Evolutionary conservation across 2,797 vertebrate species (phyloP), one percentile per base, ranked within the genome.

Genomic region (Peromyscus nudipes): DNA sequence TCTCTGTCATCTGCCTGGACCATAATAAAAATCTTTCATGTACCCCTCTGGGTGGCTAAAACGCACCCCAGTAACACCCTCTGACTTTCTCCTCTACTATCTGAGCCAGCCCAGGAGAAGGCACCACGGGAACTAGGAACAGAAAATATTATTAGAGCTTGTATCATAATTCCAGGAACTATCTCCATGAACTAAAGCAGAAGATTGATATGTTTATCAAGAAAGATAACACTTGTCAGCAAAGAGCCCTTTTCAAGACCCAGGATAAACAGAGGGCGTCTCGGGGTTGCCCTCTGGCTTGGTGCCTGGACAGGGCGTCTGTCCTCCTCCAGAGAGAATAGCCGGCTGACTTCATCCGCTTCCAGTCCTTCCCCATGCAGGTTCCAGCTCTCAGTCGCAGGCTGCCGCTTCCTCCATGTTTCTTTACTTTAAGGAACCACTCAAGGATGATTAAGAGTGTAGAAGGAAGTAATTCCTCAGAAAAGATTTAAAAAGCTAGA

Each of bases 161-260:
- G n/a, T 87, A 73, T 93, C 62, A 81, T 37, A 92, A 83, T 94
- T 84, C 62, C 55, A 92, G 27, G 60, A 62, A 91, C 79, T 1
- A 1, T 95, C 80, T 95, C 69, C 87, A 85, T 37, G 21, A 89
- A 88, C 60, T 97, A 69, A 97, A 93, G 97, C 92, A 94, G 94
- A 96, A 93, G 97, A 97, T 86, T 49, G 95, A n/a, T 80, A 81
- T 94, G 88, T 97, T 97, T 98, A 97, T 92, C 76, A 95, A 96
- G 79, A 87, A 94, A 65, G 80, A 95, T 96, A 93, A 92, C n/a
- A 64, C 64, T 85, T 67, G 85, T 95, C 80, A 6, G 76, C 88
- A 29, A 21, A 80, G 86, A 94, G 89, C 91, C 73, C 82, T 95
- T 93, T 90, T 43, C 76, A 65, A 92, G 84, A 95, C 71, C 0